These are phyloP conservation scores for Odontothrips loti DNA, from an alignment of 2,888 invertebrate genomes.

Conservation along the genomic window DNA sequence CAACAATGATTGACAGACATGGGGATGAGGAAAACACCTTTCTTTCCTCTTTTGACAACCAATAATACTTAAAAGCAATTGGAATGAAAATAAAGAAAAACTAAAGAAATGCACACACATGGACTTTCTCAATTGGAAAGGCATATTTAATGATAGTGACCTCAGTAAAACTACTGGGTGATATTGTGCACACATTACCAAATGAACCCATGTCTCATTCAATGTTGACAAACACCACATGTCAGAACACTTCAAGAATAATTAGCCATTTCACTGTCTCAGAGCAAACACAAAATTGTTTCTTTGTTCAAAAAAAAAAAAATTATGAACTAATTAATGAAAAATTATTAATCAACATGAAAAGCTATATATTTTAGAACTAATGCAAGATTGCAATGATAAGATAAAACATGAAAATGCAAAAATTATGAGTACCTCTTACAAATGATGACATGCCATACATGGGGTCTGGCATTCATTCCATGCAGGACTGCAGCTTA, in stretches of 20 bases:
- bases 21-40: background rate
- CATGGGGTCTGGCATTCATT: background rate
- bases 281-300: background rate
- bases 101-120: background rate
- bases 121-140: background rate
- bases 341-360: background rate
- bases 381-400: background rate
- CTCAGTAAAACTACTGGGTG: background rate
- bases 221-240: slow-evolving; percentile 23
- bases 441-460: slow-evolving; percentile 12
- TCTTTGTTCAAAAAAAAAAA: background rate
- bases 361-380: background rate
- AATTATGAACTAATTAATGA: background rate
- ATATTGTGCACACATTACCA: background rate
- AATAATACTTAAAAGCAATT: slow-evolving; percentile 5
- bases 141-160: background rate
- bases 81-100: background rate
- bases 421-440: background rate
- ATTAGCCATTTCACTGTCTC: slow-evolving; percentile 3
- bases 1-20: slow-evolving; percentile 19
- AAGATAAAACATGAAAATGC: background rate
- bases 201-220: slow-evolving; percentile 26
- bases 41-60: background rate
- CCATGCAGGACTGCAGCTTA: background rate
- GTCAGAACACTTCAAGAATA: background rate